Evolutionary conservation across 2,797 vertebrate genomes (phyloP).

Genomic region (Phoebastria nigripes): DNA sequence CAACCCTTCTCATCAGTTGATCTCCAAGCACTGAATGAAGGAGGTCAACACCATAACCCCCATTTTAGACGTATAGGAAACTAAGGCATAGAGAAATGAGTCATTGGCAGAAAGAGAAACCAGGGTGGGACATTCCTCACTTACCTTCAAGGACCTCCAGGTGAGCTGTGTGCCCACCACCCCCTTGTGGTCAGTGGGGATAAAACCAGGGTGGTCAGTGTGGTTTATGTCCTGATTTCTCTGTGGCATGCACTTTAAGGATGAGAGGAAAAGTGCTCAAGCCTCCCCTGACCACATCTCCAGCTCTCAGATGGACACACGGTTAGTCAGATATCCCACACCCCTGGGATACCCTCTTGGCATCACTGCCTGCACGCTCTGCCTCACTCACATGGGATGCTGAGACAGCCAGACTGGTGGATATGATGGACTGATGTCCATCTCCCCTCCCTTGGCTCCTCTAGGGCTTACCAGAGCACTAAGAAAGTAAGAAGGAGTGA

Average conservation of each 20-base stretch:
- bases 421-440: neutral
- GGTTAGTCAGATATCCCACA: neutral
- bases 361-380: neutral
- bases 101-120: neutral
- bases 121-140: neutral
- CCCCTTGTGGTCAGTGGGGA: neutral
- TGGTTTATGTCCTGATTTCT: neutral
- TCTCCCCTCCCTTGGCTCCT: neutral
- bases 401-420: neutral
- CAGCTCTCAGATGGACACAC: neutral
- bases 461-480: neutral
- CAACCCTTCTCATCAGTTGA: neutral
- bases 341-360: neutral
- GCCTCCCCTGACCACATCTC: neutral
- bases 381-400: neutral
- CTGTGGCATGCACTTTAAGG: neutral
- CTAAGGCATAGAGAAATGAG: neutral
- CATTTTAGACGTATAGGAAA: neutral
- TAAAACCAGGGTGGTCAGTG: neutral
- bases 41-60: rapidly evolving
- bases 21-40: neutral
- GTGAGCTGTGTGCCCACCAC: neutral
- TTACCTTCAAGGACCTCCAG: neutral
- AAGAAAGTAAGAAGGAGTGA: neutral
- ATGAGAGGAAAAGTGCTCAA: neutral